These are phyloP conservation scores for Cephus nigrinus DNA, from an alignment of 2,888 invertebrate genomes.

Conservation along the genomic window DNA sequence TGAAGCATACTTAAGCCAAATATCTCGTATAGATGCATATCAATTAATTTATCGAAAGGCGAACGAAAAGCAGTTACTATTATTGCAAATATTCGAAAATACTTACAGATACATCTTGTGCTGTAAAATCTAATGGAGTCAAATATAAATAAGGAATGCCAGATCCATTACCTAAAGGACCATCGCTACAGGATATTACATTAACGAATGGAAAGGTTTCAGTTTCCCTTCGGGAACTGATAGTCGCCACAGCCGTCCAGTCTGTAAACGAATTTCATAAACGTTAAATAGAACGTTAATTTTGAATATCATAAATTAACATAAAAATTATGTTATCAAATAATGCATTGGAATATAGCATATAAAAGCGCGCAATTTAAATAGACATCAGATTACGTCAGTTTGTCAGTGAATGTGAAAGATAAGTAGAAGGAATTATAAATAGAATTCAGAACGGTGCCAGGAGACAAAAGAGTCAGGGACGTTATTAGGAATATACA, in stretches of 20 bases:
- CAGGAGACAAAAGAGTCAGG: not conserved
- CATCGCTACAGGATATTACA: conserved; percentile 79
- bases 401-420: not conserved
- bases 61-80: not conserved
- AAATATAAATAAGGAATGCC: conserved; percentile 82
- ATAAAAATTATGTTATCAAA: not conserved
- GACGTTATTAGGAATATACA: not conserved
- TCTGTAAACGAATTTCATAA: conserved; percentile 66
- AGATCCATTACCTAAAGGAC: conserved; percentile 74
- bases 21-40: not conserved
- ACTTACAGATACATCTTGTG: conserved; percentile 75
- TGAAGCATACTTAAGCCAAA: not conserved
- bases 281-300: not conserved
- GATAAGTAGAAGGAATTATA: not conserved
- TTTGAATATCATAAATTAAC: not conserved
- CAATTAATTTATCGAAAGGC: not conserved
- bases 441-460: not conserved
- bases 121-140: conserved; percentile 77
- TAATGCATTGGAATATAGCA: not conserved
- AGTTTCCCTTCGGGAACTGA: conserved; percentile 72
- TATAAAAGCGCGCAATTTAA: not conserved
- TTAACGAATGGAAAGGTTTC: conserved; percentile 77
- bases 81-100: not conserved
- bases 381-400: not conserved
- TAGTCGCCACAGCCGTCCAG: conserved; percentile 79